Conservation (phyloP, 2,888 invertebrate species). For the Lymantria monacha region DNA sequence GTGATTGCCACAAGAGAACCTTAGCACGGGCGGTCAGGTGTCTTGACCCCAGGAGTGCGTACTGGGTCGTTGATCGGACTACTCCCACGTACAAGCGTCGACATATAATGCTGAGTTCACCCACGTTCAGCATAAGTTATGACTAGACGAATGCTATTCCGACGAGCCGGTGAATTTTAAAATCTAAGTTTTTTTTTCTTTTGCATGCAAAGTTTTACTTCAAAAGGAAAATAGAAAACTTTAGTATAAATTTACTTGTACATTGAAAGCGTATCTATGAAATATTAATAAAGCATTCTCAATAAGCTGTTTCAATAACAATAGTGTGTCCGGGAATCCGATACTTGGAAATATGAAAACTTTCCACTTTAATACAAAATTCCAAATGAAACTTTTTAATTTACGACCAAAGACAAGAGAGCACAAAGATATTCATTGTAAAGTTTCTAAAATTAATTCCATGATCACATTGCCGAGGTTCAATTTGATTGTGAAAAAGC, state of each 20-base stretch:
- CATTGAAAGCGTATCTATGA: neutral
- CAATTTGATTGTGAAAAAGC: conserved; percentile 38
- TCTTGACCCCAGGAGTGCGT: no score
- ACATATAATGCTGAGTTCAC: no score
- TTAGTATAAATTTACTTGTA: neutral
- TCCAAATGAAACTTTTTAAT: conserved; percentile 37
- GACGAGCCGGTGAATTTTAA: no score
- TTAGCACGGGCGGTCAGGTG: no score
- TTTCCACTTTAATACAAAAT: conserved; percentile 22
- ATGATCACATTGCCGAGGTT: conserved; percentile 44
- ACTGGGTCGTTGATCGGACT: no score
- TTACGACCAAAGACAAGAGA: conserved; percentile 29
- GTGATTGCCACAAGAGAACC: no score
- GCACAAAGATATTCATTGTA: conserved; percentile 29
- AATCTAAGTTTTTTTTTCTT: no score
- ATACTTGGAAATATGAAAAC: conserved; percentile 19
- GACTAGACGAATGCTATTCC: no score
- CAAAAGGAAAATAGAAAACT: conserved; percentile 3
- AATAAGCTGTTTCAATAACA: conserved; percentile 9
- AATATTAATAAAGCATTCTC: conserved; percentile 3
- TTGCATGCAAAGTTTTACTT: neutral
- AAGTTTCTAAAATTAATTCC: conserved; percentile 38
- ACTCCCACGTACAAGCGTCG: no score
- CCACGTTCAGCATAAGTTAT: no score
- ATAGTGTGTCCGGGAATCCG: conserved; percentile 5